Base-by-base conservation (phyloP, 2,797 vertebrate genomes). In the Pipistrellus nathusii region DNA sequence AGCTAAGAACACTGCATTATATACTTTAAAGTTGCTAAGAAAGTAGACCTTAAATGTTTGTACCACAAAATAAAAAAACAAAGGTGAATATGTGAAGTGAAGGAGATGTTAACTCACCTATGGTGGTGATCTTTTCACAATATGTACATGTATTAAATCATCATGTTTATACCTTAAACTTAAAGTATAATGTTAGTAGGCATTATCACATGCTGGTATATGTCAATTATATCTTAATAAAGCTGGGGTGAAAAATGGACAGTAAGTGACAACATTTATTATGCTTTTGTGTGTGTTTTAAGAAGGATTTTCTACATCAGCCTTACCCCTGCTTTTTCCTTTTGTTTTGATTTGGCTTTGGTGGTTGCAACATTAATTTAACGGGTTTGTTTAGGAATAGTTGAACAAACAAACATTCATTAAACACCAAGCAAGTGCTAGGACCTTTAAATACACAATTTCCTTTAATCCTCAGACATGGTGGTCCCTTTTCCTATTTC, bases 361-460 rank as follows among this genome's bases (percentile, higher is more conserved):
- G 88, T 76, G 53, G 57, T 46, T 38, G 20, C 41, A 73, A 55
- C 85, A 94, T 93, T 91, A 87, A 87, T 57, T 68, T 10, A 72
- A 55, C 10, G 14, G 23, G 20, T 51, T 87, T 93, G 11, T 72
- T 84, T 68, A 87, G 53, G 64, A 55, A 85, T 85, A 59, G 77
- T 15, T 59, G 73, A 87, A 48, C 57, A 75, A 87, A 13, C 14
- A 55, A 32, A 78, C 44, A 83, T 32, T 53, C 44, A 68, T 27
- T 32, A 51, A 91, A 21, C 8, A 30, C 44, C 72, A 66, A 57
- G n/a, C 48, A 41, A 30, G n/a, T 9, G 3, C 20, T 64, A 25
- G 55, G 68, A 85, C 21, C 23, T 53, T 64, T 57, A 66, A 57
- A 76, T 30, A 32, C 11, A 8, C 11, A 46, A 17, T 46, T 77